Base-by-base conservation (phyloP, 35 echinoderm and acorn worm genomes). In the Strongylocentrotus purpuratus region DNA sequence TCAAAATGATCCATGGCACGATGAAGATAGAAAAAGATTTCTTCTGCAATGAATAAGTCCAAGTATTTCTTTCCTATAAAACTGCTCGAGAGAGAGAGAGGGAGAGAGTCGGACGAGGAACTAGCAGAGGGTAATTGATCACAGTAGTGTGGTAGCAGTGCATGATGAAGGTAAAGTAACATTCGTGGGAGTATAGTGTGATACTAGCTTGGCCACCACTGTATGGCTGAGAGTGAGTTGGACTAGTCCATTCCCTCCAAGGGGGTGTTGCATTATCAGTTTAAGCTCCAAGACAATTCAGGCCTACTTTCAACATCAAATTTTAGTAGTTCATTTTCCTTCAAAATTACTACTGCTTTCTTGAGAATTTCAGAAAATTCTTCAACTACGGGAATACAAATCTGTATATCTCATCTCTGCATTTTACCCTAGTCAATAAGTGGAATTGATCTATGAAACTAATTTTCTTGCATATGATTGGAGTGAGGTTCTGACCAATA, bases 221-320 rank as follows among this genome's bases (percentile, higher is more conserved):
- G 65, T 89, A 45, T 89, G 87, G 87, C 87, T 89, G 87, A 41
- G 87, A 89, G 87, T 89, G 87, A 45, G 87, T 13, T 35, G 45
- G 87, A 33, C 20, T 89, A 33, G 33, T 89, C 87, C 33, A 89
- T 89, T 89, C 31, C 32, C 45, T 15, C 32, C 20, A 28, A 45
- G 45, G 87, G 87, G 87, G 87, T 31, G 9, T 17, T 7, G 9
- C 20, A 33, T 10, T n/a, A 89, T 89, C 33, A 41, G 31, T 4
- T 7, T 78, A 15, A 78, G 18, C 20, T 78, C 25, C 65, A 4
- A 78, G 22, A 78, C 4, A 28, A 78, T 78, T 59, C 22, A 78
- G 10, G 20, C 28, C 4, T 78, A 78, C 25, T 78, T 28, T 8
- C 65, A 22, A 78, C 7, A 7, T 28, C 28, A n/a, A 2, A 78